Evolutionary conservation across 2,888 invertebrate species (phyloP), one percentile per base, ranked within the genome.

Genomic region (Mythimna lalbum): DNA sequence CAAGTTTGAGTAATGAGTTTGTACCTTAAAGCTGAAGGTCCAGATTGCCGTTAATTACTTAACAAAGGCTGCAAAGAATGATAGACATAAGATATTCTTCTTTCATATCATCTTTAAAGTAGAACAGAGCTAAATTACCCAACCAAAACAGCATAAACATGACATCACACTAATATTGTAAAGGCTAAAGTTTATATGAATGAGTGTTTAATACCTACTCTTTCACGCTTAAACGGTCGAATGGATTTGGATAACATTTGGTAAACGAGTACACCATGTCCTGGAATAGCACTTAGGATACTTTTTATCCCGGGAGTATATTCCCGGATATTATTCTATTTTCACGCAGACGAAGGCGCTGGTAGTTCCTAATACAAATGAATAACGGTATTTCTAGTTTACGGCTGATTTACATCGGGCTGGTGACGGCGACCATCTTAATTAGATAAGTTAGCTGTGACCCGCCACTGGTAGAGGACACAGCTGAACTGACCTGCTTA

Each of bases 401-500:
- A 56, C 36, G 23, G 3, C 43, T 36, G 50, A 52, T 49, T 78
- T 57, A 36, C 66, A 60, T 27, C 17, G 27, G 12, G 7, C 39
- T 14, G 21, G 43, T 47, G 39, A 59, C 43, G n/a, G 66, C 31
- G 39, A 73, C 59, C 10, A 62, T 62, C 57, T 57, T 65, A 78
- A 76, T 76, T 64, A 78, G 55, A 73, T 66, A 73, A 66, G 53
- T 78, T 76, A 78, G 53, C 79, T 59, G 12, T 63, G 50, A 59
- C 43, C n/a, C 5, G 55, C 50, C 66, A 47, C 21, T 21, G 39
- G 47, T 17, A 47, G 27, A 71, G 47, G 78, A 60, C 55, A 33
- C 61, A 43, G 43, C 36, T 47, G 39, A 52, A 60, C 53, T 78
- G 63, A 78, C 78, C 64, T 72, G 73, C 23, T 64, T 71, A 61